Conservation (phyloP, 2,888 invertebrate genomes). For the Celastrina argiolus region DNA sequence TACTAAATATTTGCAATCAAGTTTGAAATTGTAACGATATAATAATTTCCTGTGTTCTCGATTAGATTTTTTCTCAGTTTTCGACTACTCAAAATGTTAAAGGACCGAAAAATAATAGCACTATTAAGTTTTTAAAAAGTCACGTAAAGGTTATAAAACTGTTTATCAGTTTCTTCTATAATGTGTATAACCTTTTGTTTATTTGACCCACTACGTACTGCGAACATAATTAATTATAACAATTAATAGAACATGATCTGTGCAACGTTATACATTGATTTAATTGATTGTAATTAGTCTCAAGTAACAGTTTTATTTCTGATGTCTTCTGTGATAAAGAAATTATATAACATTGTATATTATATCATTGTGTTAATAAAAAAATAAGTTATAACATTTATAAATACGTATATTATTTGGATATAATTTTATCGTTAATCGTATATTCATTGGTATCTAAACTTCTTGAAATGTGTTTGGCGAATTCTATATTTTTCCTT, state of each 20-base stretch:
- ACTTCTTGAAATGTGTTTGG: too few species aligned
- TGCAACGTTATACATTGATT: background rate
- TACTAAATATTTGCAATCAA: background rate
- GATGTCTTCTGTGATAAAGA: background rate
- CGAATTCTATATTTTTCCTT: background rate
- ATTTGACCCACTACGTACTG: background rate
- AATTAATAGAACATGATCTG: conserved; percentile 17
- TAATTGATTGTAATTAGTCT: background rate
- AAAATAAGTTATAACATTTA: background rate
- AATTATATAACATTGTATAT: background rate
- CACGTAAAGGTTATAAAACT: too few species aligned
- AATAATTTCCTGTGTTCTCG: background rate
- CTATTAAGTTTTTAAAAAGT: too few species aligned
- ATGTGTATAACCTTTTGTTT: background rate
- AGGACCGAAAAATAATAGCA: too few species aligned
- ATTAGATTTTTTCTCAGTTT: background rate
- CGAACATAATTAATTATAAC: background rate
- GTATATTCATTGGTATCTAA: too few species aligned
- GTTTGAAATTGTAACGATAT: background rate
- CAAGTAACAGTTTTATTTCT: background rate
- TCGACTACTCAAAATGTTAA: background rate
- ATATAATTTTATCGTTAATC: background rate
- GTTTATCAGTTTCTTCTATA: too few species aligned
- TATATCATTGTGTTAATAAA: too few species aligned
- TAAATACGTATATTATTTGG: background rate